Conservation (phyloP, 2,888 invertebrate genomes). For the Ptychoptera contaminata region DNA sequence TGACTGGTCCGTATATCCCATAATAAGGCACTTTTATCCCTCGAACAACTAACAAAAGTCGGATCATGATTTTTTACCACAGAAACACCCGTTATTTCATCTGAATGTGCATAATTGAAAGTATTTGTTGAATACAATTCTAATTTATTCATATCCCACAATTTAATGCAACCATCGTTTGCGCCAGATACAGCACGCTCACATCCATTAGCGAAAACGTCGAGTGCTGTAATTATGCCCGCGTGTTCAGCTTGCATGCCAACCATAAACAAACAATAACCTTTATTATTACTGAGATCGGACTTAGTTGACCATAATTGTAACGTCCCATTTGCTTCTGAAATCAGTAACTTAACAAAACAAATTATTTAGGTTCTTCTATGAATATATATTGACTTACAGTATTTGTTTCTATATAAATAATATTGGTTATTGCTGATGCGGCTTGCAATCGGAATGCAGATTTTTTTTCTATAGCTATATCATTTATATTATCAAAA, state of each 20-base stretch:
- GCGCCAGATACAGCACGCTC: constrained; percentile 21
- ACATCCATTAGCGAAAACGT: constrained; percentile 16
- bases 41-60: constrained; percentile 18
- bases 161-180: constrained; percentile 22
- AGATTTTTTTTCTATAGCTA: constrained; percentile 13
- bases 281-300: constrained; percentile 15
- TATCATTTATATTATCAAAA: constrained; percentile 16
- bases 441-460: constrained; percentile 20
- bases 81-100: constrained; percentile 17
- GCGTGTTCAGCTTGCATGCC: constrained; percentile 21
- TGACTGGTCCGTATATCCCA: constrained; percentile 19
- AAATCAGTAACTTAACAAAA: constrained; percentile 17
- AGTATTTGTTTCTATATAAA: constrained; percentile 20
- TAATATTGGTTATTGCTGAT: constrained; percentile 20
- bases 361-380: not conserved
- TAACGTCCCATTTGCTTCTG: constrained; percentile 20
- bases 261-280: constrained; percentile 22
- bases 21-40: constrained; percentile 18
- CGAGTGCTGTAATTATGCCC: constrained; percentile 21
- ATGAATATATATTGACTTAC: constrained; percentile 12
- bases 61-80: constrained; percentile 12
- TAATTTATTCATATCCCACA: constrained; percentile 25
- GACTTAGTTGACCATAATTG: constrained; percentile 28
- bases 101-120: constrained; percentile 16
- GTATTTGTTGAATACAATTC: constrained; percentile 15